Evolutionary conservation across 2,888 invertebrate genomes (phyloP).

Genomic region (Rosalia funebris): DNA sequence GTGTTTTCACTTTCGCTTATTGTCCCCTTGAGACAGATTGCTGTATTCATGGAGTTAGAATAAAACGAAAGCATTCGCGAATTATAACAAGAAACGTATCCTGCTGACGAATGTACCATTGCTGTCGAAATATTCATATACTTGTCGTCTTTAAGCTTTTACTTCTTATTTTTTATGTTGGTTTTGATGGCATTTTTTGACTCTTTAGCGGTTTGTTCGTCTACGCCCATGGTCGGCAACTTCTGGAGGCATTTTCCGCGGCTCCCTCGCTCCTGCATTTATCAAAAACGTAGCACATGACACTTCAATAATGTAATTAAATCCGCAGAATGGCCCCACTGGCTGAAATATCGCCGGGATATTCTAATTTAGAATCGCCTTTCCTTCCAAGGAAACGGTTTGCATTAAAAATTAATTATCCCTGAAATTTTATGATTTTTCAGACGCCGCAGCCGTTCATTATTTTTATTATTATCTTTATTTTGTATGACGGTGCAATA

Average conservation of each 20-base stretch:
- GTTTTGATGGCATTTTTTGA: background rate
- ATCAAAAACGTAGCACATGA: conserved; percentile 64
- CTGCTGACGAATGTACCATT: no score
- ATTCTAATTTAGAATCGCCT: conserved; percentile 59
- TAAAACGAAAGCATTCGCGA: no score
- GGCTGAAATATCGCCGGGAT: conserved; percentile 62
- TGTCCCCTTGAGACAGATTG: no score
- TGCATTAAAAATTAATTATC: conserved; percentile 61
- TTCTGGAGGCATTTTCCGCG: conserved; percentile 55
- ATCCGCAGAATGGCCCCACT: conserved; percentile 62
- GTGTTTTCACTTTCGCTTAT: no score
- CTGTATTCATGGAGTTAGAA: no score
- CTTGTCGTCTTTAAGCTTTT: no score
- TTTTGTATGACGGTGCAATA: background rate
- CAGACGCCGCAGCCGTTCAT: conserved; percentile 1
- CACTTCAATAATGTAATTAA: conserved; percentile 65
- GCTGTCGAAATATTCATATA: no score
- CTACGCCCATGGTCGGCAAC: conserved; percentile 39
- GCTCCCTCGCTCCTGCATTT: conserved; percentile 59
- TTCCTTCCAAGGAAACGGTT: conserved; percentile 50
- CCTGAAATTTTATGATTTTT: conserved; percentile 54
- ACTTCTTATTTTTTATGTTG: no score
- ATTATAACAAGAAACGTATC: no score
- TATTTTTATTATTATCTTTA: conserved; percentile 12
- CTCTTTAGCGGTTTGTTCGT: background rate